Evolutionary conservation across 2,797 vertebrate species (phyloP), one percentile per base, ranked within the genome.

Genomic region (Peromyscus aztecus): DNA sequence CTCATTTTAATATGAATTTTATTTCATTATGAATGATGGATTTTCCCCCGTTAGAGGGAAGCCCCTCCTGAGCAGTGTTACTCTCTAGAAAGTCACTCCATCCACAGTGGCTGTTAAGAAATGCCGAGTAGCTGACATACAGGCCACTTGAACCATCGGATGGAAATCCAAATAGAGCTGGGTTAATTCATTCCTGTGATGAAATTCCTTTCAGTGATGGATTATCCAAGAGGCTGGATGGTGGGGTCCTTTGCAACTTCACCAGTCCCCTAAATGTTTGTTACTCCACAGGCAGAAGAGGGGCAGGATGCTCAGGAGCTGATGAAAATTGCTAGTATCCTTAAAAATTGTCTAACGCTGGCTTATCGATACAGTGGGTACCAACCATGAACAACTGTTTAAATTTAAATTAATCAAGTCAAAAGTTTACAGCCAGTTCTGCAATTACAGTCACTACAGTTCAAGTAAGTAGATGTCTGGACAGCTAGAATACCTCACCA

Each of bases 141-240:
- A 78, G 31, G 37, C 76, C 84, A 52, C 65, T 73, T 67, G 71
- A 89, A 65, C 93, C 63, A 88, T 69, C 83, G 95, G 82, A 80
- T 90, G 82, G 84, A 94, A 91, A 91, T 69, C 63, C 52, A 14
- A 57, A 52, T 86, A 65, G 63, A 73, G 81, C 31, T 2, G 3
- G 71, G 11, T 57, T 82, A 81, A 73, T 83, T 93, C 57, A 71
- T 87, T 85, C 73, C 90, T 49, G 46, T 46, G 87, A 93, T 96
- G 85, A 78, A 91, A 95, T 94, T 94, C 61, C 95, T 93, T 89
- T 89, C 76, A 34, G 67, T 69, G 57, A 73, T 93, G 65, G 57
- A 71, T 88, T 84, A 40, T 93, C 52, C 23, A 52, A 82, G 85
- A 24, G 84, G 37, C 37, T 87, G 37, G 17, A n/a, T 55, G 46